phyloP scores from a whole-genome alignment of 2,797 vertebrate genomes.

The Coccyzus lansbergi region DNA sequence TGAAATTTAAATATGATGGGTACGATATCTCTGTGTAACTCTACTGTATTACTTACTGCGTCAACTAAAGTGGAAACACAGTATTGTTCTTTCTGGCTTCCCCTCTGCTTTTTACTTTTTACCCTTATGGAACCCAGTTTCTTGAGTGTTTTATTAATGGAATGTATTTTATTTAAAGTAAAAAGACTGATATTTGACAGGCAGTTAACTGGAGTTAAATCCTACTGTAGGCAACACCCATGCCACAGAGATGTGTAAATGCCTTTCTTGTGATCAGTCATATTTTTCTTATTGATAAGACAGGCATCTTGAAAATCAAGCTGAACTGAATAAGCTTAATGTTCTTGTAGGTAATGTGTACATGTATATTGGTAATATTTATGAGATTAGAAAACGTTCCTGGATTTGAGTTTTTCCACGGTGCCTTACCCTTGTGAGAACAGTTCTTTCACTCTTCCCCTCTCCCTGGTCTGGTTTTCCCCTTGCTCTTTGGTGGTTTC shows the following conservation, averaged over 20 bases:
- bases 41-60: fast-evolving
- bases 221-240: not conserved
- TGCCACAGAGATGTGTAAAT: not conserved
- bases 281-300: not conserved
- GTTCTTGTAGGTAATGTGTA: not conserved
- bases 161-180: not conserved
- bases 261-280: not conserved
- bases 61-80: not conserved
- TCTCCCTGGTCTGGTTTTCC: not conserved
- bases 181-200: not conserved
- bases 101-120: not conserved
- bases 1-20: not conserved
- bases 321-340: not conserved
- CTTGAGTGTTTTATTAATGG: not conserved
- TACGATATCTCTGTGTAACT: not conserved
- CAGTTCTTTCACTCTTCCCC: not conserved
- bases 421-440: not conserved
- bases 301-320: not conserved
- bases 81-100: not conserved
- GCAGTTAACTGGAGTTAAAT: not conserved
- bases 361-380: not conserved
- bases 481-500: not conserved
- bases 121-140: not conserved
- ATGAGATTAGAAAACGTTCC: not conserved
- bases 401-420: not conserved